These are phyloP conservation scores for Isaurus tuberculatus DNA, from an alignment of 92 coral and sea anemone species.

Conservation along the genomic window DNA sequence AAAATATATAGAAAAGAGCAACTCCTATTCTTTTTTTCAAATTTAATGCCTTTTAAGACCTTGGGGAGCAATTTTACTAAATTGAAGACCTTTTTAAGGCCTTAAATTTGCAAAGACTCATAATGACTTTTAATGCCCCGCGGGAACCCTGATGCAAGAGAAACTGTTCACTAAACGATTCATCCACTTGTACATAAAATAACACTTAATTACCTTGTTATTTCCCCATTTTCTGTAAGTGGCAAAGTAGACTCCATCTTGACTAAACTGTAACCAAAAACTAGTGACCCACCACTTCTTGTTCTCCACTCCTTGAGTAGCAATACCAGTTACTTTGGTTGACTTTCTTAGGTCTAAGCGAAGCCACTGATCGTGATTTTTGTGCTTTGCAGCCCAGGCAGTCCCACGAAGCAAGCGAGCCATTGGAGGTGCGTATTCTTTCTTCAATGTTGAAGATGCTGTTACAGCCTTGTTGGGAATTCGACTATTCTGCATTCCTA, in stretches of 20 bases:
- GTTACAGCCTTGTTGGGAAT: conserved; percentile 21
- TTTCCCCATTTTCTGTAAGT: conserved; percentile 55
- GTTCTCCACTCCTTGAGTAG: conserved; percentile 57
- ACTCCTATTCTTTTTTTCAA: too few species aligned
- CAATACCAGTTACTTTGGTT: conserved; percentile 62
- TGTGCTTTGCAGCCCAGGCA: conserved; percentile 50
- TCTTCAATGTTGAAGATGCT: background rate
- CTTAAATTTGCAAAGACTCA: too few species aligned
- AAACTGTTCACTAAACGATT: too few species aligned
- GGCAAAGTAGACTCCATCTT: conserved; percentile 59
- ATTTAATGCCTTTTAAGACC: too few species aligned
- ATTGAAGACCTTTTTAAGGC: too few species aligned
- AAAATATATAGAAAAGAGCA: too few species aligned
- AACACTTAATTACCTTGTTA: conserved; percentile 41
- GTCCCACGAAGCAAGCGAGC: conserved; percentile 39
- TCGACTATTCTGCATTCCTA: conserved; percentile 26
- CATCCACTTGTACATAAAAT: background rate
- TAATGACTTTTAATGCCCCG: too few species aligned
- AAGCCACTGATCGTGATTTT: conserved; percentile 54
- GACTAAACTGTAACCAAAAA: conserved; percentile 56
- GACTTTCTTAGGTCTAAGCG: conserved; percentile 58
- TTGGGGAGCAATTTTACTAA: too few species aligned
- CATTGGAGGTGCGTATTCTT: conserved; percentile 18
- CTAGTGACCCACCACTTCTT: conserved; percentile 62
- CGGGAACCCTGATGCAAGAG: too few species aligned